Evolutionary conservation across 2,113 vertebrate genomes (phyloP).

Genomic region (Pluvianellus socialis): DNA sequence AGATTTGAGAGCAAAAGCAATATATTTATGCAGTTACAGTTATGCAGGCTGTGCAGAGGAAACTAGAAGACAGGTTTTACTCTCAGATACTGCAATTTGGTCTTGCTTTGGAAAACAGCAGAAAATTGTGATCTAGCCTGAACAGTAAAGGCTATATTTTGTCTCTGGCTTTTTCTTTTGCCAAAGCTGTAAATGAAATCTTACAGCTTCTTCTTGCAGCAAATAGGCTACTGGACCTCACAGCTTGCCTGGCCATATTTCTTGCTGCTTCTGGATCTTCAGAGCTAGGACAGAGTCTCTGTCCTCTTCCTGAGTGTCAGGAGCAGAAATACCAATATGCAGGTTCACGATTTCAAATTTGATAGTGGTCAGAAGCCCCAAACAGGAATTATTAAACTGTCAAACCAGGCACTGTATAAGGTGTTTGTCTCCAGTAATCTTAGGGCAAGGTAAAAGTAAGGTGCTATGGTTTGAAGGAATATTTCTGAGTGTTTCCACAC

Average conservation of each 20-base stretch:
- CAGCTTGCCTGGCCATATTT: background rate
- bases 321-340: background rate
- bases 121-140: background rate
- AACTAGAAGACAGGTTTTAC: background rate
- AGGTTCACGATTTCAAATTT: background rate
- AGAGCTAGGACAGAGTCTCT: background rate
- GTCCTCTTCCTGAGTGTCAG: background rate
- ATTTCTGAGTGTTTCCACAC: background rate
- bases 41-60: background rate
- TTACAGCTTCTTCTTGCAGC: background rate
- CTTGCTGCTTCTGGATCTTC: background rate
- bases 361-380: background rate
- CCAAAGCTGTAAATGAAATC: background rate
- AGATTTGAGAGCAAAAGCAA: background rate
- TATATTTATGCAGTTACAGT: background rate
- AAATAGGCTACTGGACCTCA: background rate
- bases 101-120: background rate
- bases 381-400: background rate
- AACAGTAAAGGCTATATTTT: background rate
- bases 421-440: background rate
- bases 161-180: background rate
- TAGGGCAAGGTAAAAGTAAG: background rate
- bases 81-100: background rate
- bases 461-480: background rate
- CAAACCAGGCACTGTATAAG: background rate